Evolutionary conservation across 92 coral and sea anemone genomes (phyloP).

Genomic region (Bergia sp.): DNA sequence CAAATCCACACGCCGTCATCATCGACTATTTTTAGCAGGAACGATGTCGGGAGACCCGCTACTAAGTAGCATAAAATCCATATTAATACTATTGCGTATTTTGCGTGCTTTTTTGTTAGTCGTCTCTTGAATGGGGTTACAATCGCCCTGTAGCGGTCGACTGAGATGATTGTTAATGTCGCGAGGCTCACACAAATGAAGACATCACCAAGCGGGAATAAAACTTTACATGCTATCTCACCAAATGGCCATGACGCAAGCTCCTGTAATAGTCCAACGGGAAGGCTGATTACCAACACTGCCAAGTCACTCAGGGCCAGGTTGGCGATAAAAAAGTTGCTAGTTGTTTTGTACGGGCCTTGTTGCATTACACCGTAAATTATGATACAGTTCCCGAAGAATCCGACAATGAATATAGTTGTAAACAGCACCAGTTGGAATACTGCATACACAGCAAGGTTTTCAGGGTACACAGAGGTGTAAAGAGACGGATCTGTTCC

Average conservation of each 20-base stretch:
- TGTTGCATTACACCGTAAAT: conserved; percentile 95
- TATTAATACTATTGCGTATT: conserved; percentile 80
- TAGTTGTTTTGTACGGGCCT: conserved; percentile 80
- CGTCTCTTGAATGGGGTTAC: conserved; percentile 92
- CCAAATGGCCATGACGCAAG: conserved; percentile 99
- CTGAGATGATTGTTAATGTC: conserved; percentile 86
- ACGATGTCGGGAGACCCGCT: conserved; percentile 62
- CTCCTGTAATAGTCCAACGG: conserved; percentile 81
- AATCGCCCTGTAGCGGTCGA: conserved; percentile 92
- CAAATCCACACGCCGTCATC: conserved; percentile 50
- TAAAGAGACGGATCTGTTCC: conserved; percentile 32
- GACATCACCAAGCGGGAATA: conserved; percentile 95
- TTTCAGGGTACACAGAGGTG: conserved; percentile 50
- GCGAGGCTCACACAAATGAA: conserved; percentile 86
- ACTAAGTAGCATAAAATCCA: conserved; percentile 74
- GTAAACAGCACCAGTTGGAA: conserved; percentile 86
- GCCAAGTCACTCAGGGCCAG: conserved; percentile 92
- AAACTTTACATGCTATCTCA: conserved; percentile 89
- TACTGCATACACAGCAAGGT: conserved; percentile 72
- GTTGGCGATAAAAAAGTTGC: conserved; percentile 94
- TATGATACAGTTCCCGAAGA: conserved; percentile 95
- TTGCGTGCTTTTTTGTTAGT: conserved; percentile 83
- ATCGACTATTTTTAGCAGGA: conserved; percentile 50
- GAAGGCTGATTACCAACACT: conserved; percentile 86
- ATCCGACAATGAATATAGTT: conserved; percentile 86